Conservation (phyloP, 2,113 vertebrate genomes). For the Synchiropus splendidus region DNA sequence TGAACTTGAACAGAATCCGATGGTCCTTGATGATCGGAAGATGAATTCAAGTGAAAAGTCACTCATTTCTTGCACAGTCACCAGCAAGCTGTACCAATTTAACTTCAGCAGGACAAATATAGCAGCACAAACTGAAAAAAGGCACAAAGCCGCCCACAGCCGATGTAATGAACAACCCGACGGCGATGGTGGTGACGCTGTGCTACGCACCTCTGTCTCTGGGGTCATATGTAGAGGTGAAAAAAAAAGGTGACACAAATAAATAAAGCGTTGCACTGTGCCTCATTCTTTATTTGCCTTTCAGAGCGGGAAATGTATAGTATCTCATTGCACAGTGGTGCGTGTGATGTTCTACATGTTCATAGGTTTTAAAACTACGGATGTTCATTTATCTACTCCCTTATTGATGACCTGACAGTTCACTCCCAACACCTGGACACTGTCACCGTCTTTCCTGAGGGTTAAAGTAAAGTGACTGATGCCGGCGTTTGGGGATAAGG, state of each 20-base stretch:
- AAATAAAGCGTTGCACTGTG: too few relatives aligned
- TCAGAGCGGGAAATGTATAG: too few relatives aligned
- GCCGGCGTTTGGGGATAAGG: conserved; percentile 83
- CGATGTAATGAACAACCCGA: conserved; percentile 31
- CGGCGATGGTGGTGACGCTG: conserved; percentile 6
- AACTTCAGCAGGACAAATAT: conserved; percentile 10
- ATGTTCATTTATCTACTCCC: conserved; percentile 67
- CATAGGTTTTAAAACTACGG: conserved; percentile 2
- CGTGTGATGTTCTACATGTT: too few relatives aligned
- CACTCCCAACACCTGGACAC: conserved; percentile 36
- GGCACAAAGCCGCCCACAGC: conserved; percentile 6
- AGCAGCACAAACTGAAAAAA: conserved; percentile 32
- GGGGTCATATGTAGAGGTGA: too few relatives aligned
- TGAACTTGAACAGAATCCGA: too few relatives aligned
- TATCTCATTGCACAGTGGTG: too few relatives aligned
- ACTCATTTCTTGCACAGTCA: conserved; percentile 28
- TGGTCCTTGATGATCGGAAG: too few relatives aligned
- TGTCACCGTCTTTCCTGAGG: conserved; percentile 39
- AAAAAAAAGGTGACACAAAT: too few relatives aligned
- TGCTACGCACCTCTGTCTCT: background rate
- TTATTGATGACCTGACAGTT: conserved; percentile 79
- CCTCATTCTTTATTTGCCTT: too few relatives aligned
- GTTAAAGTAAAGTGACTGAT: conserved; percentile 76
- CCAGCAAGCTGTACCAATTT: conserved; percentile 12
- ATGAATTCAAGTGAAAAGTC: too few relatives aligned